These are phyloP conservation scores for Anguilla japonica DNA, from an alignment of 2,113 vertebrate genomes.

Conservation along the genomic window DNA sequence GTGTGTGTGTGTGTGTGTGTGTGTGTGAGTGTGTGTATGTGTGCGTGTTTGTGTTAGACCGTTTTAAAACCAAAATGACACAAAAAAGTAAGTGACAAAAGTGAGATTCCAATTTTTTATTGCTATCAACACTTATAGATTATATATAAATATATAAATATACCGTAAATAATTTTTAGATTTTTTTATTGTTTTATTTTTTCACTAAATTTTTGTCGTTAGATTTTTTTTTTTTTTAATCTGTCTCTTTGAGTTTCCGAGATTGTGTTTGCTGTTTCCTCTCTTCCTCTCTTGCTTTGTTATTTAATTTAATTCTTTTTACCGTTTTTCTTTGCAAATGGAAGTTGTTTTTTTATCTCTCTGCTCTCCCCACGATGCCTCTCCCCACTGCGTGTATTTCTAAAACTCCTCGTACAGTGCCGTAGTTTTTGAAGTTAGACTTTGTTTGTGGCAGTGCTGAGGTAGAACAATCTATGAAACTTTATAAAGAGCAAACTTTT, in stretches of 20 bases:
- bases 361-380: slow-evolving; percentile 32
- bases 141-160: slow-evolving; percentile 76
- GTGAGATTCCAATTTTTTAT: slow-evolving; percentile 64
- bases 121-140: slow-evolving; percentile 75
- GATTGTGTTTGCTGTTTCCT: slow-evolving; percentile 50
- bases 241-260: slow-evolving; percentile 47
- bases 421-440: slow-evolving; percentile 78
- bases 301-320: slow-evolving; percentile 72
- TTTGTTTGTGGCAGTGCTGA: slow-evolving; percentile 79
- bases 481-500: slow-evolving; percentile 47
- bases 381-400: slow-evolving; percentile 72
- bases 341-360: slow-evolving; percentile 47
- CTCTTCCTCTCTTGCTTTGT: slow-evolving; percentile 49
- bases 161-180: slow-evolving; percentile 75
- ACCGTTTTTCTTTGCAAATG: slow-evolving; percentile 45
- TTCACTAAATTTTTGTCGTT: slow-evolving; percentile 60
- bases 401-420: slow-evolving; percentile 76
- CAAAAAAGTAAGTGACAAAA: slow-evolving; percentile 72
- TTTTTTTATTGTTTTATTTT: slow-evolving; percentile 55
- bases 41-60: slow-evolving; percentile 65
- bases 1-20: slow-evolving; percentile 28
- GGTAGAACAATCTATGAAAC: slow-evolving; percentile 73
- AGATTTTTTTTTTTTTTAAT: slow-evolving; percentile 49
- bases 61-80: slow-evolving; percentile 78
- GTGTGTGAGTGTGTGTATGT: slow-evolving; percentile 37